These are phyloP conservation scores for Tonatia bakeri DNA, from an alignment of 2,113 vertebrate genomes.

Conservation along the genomic window DNA sequence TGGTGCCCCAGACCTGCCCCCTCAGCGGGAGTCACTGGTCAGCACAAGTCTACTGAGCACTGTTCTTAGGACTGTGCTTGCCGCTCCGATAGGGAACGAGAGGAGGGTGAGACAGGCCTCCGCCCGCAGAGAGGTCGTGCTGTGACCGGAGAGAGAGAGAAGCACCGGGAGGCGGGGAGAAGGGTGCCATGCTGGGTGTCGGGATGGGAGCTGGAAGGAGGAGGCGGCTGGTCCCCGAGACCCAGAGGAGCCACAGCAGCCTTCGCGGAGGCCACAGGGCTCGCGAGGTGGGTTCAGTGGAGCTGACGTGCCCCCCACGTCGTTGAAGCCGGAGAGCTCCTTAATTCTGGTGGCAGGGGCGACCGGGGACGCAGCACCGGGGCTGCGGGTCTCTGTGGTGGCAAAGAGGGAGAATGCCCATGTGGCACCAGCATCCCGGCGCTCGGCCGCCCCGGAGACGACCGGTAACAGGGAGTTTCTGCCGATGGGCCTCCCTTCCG, in stretches of 20 bases:
- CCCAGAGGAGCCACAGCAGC: not conserved
- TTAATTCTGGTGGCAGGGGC: constrained; percentile 37
- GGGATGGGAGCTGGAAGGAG: not conserved
- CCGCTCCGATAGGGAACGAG: not conserved
- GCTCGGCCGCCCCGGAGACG: constrained; percentile 25
- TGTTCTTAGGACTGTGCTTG: constrained; percentile 28
- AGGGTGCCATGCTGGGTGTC: not conserved
- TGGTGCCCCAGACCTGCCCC: not conserved
- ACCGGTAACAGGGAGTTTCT: constrained; percentile 9
- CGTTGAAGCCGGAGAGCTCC: constrained; percentile 40
- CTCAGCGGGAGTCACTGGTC: not conserved
- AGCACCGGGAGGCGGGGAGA: constrained; percentile 7
- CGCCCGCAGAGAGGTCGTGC: constrained; percentile 18
- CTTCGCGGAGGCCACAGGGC: not conserved
- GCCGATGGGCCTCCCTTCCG: constrained; percentile 39
- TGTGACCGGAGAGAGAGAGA: constrained; percentile 13
- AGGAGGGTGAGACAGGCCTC: constrained; percentile 20
- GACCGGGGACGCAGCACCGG: constrained; percentile 18
- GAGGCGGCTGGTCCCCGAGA: not conserved
- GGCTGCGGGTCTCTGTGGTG: constrained; percentile 1
- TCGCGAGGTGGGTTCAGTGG: not conserved
- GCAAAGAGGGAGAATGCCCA: constrained; percentile 33
- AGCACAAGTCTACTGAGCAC: constrained; percentile 38
- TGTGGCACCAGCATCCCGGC: not conserved
- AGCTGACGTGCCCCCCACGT: not conserved